phyloP scores from a whole-genome alignment of 2,797 vertebrate genomes.

The Melanotaenia pygmaea region DNA sequence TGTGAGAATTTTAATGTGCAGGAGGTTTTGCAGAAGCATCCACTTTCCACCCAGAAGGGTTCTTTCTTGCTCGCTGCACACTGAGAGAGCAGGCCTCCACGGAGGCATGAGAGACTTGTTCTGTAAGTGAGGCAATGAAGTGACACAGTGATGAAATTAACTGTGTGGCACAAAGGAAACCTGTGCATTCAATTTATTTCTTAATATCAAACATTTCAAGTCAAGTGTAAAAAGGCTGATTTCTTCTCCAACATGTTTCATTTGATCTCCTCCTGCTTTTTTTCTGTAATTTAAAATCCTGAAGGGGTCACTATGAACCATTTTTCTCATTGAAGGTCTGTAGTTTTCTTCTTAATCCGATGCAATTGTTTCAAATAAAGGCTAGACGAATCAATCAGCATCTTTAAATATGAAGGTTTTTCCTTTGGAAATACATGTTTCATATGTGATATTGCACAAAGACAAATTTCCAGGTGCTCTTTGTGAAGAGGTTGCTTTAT shows the following conservation, averaged over 20 bases:
- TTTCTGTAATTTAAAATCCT: conserved; percentile 41
- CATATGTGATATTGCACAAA: not conserved
- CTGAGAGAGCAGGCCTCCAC: conserved; percentile 10
- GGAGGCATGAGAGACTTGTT: conserved; percentile 3
- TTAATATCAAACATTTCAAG: conserved; percentile 5
- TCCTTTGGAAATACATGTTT: not conserved
- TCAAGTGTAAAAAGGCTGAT: not conserved
- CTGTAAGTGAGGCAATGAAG: conserved; percentile 9
- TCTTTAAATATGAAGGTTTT: not conserved
- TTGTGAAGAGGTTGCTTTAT: not conserved
- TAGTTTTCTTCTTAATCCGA: conserved; percentile 5
- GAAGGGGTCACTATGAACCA: conserved; percentile 76
- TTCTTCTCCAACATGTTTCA: conserved; percentile 2
- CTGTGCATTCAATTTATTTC: not conserved
- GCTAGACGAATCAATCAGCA: not conserved
- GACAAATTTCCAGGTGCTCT: not conserved
- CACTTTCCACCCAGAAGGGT: conserved; percentile 13
- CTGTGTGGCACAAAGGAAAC: conserved; percentile 6
- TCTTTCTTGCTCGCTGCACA: conserved; percentile 7
- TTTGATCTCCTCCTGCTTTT: not conserved
- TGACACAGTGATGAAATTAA: conserved; percentile 18
- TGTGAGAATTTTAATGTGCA: not conserved
- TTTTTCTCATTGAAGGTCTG: conserved; percentile 30
- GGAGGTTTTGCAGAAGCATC: conserved; percentile 17
- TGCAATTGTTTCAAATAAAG: conserved; percentile 1